These are phyloP conservation scores for Pelobates cultripes DNA, from an alignment of 2,797 vertebrate genomes.

Conservation along the genomic window DNA sequence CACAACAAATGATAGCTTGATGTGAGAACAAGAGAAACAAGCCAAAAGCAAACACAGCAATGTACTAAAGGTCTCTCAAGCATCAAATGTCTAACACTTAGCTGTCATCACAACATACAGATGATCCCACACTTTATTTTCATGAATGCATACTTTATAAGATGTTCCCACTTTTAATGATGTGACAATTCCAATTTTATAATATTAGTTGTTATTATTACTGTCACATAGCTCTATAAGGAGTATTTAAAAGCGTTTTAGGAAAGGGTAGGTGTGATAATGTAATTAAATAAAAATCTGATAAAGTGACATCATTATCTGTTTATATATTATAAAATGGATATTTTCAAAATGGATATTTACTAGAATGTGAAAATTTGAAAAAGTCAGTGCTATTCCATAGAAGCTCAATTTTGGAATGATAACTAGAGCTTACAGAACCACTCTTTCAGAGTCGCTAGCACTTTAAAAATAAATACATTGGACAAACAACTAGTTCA, in stretches of 20 bases:
- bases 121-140: conserved; percentile 16
- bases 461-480: no score
- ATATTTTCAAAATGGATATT: no score
- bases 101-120: conserved; percentile 43
- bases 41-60: conserved; percentile 52
- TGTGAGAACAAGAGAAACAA: conserved; percentile 54
- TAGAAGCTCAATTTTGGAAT: no score
- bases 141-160: background rate
- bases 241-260: background rate
- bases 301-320: no score
- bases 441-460: no score
- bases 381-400: no score
- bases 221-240: background rate
- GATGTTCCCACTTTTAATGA: background rate
- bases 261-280: background rate
- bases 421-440: no score
- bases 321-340: no score
- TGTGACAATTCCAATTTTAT: background rate
- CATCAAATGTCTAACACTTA: conserved; percentile 46
- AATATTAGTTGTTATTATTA: background rate
- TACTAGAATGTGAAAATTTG: no score
- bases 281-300: no score
- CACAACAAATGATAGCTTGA: conserved; percentile 52
- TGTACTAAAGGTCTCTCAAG: conserved; percentile 44
- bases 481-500: no score